These are phyloP conservation scores for Yponomeuta evonymella DNA, from an alignment of 2,888 invertebrate species.

Conservation along the genomic window DNA sequence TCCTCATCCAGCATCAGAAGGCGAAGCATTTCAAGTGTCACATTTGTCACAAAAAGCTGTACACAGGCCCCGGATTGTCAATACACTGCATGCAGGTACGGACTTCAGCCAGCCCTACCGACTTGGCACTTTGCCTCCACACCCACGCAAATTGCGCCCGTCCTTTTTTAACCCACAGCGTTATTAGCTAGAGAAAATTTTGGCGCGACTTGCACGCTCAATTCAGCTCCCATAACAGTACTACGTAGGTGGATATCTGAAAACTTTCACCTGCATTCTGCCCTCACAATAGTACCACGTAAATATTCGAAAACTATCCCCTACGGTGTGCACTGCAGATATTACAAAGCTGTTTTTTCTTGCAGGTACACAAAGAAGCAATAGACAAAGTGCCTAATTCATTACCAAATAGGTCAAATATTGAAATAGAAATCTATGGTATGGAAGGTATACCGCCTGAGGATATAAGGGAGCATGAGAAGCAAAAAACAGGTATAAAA, in stretches of 20 bases:
- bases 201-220: conserved; percentile 51
- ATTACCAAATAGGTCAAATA: conserved; percentile 96
- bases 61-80: conserved; percentile 97
- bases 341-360: not conserved
- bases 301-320: conserved; percentile 27
- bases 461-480: conserved; percentile 95
- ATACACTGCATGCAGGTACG: conserved; percentile 99
- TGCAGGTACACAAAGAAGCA: conserved; percentile 98
- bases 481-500: conserved; percentile 82
- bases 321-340: not conserved
- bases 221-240: conserved; percentile 45
- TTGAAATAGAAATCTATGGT: conserved; percentile 99
- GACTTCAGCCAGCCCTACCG: conserved; percentile 36
- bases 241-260: conserved; percentile 35
- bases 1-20: conserved; percentile 99
- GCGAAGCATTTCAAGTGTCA: conserved; percentile 99
- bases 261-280: conserved; percentile 20
- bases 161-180: conserved; percentile 53
- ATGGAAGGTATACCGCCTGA: conserved; percentile 99
- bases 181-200: conserved; percentile 54
- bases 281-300: conserved; percentile 38
- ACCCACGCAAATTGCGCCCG: conserved; percentile 53
- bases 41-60: conserved; percentile 99
- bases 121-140: conserved; percentile 47
- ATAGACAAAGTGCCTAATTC: conserved; percentile 99